Evolutionary conservation across 2,888 invertebrate genomes (phyloP).

Genomic region (Lypha dubia): DNA sequence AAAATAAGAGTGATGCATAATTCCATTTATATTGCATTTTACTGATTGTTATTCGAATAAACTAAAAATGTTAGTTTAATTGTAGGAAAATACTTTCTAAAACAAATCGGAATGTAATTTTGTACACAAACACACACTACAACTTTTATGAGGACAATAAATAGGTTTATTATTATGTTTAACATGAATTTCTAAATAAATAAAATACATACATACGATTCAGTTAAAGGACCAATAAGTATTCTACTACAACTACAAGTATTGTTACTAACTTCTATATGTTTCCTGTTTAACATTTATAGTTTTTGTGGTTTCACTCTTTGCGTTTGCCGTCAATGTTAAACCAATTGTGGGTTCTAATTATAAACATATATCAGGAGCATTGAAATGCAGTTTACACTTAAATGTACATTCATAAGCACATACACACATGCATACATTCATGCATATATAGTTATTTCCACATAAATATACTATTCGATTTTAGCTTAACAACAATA

Average conservation of each 20-base stretch:
- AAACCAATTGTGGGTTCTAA: constrained; percentile 65
- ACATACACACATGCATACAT: too few relatives aligned
- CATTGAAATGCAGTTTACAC: background rate
- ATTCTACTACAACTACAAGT: background rate
- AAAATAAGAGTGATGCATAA: too few relatives aligned
- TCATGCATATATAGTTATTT: background rate
- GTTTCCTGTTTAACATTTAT: constrained; percentile 49
- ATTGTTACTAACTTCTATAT: constrained; percentile 2
- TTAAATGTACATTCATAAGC: too few relatives aligned
- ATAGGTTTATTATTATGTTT: constrained; percentile 46
- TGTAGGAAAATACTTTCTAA: background rate
- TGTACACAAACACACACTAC: background rate
- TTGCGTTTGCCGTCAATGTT: constrained; percentile 51
- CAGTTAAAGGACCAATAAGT: background rate
- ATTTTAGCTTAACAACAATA: constrained; percentile 20
- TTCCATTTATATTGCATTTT: background rate
- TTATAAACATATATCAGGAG: constrained; percentile 27
- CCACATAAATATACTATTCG: background rate
- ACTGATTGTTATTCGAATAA: background rate
- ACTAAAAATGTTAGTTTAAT: background rate
- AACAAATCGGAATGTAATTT: background rate
- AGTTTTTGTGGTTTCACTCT: constrained; percentile 55
- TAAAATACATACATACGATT: constrained; percentile 5
- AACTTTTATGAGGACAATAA: constrained; percentile 28
- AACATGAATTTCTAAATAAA: constrained; percentile 56